Conservation (phyloP, 2,888 invertebrate genomes). For the Lucinisca nassula region DNA sequence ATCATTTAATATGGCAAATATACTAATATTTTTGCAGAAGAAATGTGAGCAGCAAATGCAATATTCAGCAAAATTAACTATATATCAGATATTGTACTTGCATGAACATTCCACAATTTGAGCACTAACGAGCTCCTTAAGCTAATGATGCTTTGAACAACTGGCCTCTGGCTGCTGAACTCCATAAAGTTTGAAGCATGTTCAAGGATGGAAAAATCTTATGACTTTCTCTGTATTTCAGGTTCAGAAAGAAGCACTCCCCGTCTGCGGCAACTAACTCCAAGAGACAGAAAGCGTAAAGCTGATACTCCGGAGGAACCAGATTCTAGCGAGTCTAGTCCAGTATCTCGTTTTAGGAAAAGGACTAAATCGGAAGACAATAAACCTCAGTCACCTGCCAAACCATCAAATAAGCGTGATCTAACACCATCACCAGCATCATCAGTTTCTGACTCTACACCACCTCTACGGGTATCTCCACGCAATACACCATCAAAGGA, state of each 20-base stretch:
- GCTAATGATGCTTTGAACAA: too few species aligned
- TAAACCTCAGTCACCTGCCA: constrained; percentile 18
- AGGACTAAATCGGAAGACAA: constrained; percentile 31
- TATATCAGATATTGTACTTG: too few species aligned
- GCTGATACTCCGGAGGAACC: constrained; percentile 34
- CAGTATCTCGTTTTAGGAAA: constrained; percentile 9
- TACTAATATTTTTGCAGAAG: too few species aligned
- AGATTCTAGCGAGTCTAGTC: neutral
- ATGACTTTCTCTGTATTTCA: too few species aligned
- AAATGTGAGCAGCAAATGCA: too few species aligned
- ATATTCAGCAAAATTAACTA: too few species aligned
- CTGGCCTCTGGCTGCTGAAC: too few species aligned
- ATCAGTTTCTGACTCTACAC: constrained; percentile 31
- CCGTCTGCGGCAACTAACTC: constrained; percentile 34
- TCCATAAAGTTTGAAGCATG: too few species aligned
- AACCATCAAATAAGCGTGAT: constrained; percentile 38
- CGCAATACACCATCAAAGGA: constrained; percentile 66
- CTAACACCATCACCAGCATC: constrained; percentile 27
- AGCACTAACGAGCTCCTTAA: too few species aligned
- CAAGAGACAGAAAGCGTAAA: constrained; percentile 56
- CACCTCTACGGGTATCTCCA: constrained; percentile 51
- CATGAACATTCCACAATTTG: too few species aligned
- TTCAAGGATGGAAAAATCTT: too few species aligned
- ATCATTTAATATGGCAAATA: too few species aligned
- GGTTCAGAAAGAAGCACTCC: constrained; percentile 43